Base-by-base conservation (phyloP, 1,140 invertebrate genomes). In the Tribolium castaneum region DNA sequence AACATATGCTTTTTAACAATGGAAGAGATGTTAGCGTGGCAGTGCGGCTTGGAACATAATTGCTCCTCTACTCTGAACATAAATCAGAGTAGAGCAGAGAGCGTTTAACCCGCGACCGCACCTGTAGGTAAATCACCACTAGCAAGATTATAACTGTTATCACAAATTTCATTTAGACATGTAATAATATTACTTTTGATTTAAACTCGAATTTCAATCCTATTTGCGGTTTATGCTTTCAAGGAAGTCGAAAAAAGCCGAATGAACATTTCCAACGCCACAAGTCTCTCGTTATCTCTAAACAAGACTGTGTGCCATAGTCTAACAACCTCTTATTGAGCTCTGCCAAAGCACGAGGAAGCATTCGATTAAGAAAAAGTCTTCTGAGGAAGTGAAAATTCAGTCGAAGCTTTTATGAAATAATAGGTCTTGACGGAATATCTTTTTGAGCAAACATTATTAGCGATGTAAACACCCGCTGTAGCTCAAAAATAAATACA, bases 1-100 rank as follows among this genome's bases (percentile, higher is more conserved):
- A 66, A 39, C 59, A 66, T 66, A 66, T 66, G 59, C 59, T 66
- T 66, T 66, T 66, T 30, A 66, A 66, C 59, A 66, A 66, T 66
- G 30, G 59, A 66, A 66, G 22, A 59, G 54, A 14, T 59, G 54
- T 59, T 59, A 22, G 54, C 54, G 19, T 35, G 25, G 59, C 59
- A 35, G 25, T 66, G 59, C 34, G 59, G 59, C 12, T 30, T 14
- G 14, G 59, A 66, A 35, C 59, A 30, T 66, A 66, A 66, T 66
- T 66, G 59, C 59, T 66, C 30, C 45, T 22, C 59, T 66, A 22
- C 59, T 30, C 12, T 66, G 59, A 2, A 45, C 19, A 66, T 66
- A 66, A 66, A 66, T 66, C 59, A 66, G 25, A 13, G 30, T n/a
- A 66, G 59, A 35, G 59, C 59, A 34, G 30, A 66, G 19, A 35